Evolutionary conservation across 1,140 invertebrate species (phyloP).

Genomic region (Bombus sibiricus): DNA sequence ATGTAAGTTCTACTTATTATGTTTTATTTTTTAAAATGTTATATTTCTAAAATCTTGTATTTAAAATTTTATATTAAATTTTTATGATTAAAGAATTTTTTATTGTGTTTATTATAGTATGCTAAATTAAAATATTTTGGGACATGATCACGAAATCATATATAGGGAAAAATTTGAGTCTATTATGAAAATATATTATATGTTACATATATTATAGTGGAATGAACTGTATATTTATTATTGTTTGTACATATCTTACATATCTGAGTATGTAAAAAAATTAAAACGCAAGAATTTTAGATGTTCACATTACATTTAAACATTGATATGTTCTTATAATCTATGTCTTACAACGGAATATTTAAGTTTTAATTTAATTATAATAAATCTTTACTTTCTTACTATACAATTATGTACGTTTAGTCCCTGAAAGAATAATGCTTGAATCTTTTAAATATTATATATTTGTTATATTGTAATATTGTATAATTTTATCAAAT

Average conservation of each 20-base stretch:
- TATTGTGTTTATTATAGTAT: constrained; percentile 31
- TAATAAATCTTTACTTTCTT: neutral
- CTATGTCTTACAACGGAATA: neutral
- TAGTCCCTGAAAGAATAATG: neutral
- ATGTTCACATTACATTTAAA: neutral
- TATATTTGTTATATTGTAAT: neutral
- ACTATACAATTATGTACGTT: neutral
- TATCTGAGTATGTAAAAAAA: neutral
- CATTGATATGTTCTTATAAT: neutral
- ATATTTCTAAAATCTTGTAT: neutral
- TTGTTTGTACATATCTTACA: constrained; percentile 11
- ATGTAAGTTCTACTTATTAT: neutral
- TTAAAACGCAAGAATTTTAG: constrained; percentile 1
- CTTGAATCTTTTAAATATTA: neutral
- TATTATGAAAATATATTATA: neutral
- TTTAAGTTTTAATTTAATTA: constrained; percentile 30
- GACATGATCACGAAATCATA: neutral
- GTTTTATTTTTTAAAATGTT: neutral
- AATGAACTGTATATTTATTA: constrained; percentile 11
- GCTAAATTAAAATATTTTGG: constrained; percentile 16
- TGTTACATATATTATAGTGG: constrained; percentile 4
- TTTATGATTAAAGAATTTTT: neutral
- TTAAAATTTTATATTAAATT: neutral
- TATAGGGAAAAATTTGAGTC: neutral
- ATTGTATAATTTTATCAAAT: neutral